phyloP scores from a whole-genome alignment of 2,888 invertebrate species.

The Ochropleura leucogaster region DNA sequence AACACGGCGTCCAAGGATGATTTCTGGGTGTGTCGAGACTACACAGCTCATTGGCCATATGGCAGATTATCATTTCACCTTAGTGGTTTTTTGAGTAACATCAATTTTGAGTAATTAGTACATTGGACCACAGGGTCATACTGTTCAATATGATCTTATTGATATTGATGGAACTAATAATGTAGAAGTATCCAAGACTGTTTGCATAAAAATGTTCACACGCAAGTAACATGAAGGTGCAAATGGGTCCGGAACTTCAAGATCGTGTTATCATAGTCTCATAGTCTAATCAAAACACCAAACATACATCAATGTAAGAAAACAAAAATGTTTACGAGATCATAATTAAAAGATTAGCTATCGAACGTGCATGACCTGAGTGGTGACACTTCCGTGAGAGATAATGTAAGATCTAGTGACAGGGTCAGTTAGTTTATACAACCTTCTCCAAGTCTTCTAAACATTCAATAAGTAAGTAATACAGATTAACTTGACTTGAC shows the following conservation, averaged over 20 bases:
- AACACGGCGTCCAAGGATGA: neutral
- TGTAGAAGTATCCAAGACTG: neutral
- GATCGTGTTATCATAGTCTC: slow-evolving; percentile 38
- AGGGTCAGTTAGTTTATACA: slow-evolving; percentile 36
- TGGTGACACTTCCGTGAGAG: slow-evolving; percentile 45
- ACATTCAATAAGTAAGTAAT: slow-evolving; percentile 7
- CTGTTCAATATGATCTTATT: neutral
- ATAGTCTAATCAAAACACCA: slow-evolving; percentile 35
- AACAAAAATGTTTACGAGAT: slow-evolving; percentile 57
- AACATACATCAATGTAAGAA: slow-evolving; percentile 38
- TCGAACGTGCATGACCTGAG: slow-evolving; percentile 38
- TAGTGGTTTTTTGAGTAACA: neutral
- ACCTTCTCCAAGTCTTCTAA: slow-evolving; percentile 19
- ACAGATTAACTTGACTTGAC: neutral
- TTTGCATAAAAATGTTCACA: slow-evolving; percentile 13
- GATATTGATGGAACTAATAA: slow-evolving; percentile 14
- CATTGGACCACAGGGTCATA: neutral
- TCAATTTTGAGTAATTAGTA: neutral
- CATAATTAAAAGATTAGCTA: slow-evolving; percentile 47
- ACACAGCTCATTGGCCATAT: neutral
- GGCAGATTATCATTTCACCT: neutral
- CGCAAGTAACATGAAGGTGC: slow-evolving; percentile 13
- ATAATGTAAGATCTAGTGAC: slow-evolving; percentile 34
- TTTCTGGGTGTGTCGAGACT: neutral
- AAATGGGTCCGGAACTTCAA: slow-evolving; percentile 25